phyloP scores from a whole-genome alignment of 2,797 vertebrate genomes.

The Parauchenoglanis punctatus region DNA sequence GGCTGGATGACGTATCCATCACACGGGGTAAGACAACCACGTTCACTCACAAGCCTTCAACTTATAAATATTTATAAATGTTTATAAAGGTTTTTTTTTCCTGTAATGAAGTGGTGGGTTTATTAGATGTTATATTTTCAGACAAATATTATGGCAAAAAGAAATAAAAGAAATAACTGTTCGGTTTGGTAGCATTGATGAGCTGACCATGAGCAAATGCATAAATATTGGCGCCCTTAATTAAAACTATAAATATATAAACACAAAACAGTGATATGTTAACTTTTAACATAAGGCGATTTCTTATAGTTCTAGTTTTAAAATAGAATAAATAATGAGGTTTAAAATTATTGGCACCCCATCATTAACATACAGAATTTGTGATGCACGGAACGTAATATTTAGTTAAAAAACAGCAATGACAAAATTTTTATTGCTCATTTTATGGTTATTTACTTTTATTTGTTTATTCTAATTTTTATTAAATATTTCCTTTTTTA shows the following conservation, averaged over 20 bases:
- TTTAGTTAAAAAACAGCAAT: neutral
- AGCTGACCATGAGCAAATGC: neutral
- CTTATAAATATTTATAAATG: neutral
- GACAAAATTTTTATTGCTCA: neutral
- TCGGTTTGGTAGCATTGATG: too few relatives aligned
- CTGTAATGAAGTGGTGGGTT: neutral
- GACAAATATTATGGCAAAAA: neutral
- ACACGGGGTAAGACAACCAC: conserved; percentile 73
- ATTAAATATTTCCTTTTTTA: too few relatives aligned
- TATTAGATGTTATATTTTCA: neutral
- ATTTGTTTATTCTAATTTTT: neutral
- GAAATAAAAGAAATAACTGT: neutral
- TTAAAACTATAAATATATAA: neutral
- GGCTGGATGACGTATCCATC: conserved; percentile 79
- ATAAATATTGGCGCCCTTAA: neutral
- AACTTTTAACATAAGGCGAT: neutral
- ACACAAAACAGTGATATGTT: neutral
- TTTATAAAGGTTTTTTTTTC: neutral
- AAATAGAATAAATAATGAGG: neutral
- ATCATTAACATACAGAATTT: neutral
- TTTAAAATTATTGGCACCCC: neutral
- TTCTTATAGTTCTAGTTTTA: neutral
- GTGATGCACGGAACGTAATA: neutral
- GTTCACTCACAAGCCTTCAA: neutral
- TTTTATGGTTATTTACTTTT: neutral